Conservation (phyloP, 2,113 vertebrate species). For the Sturnira hondurensis region DNA sequence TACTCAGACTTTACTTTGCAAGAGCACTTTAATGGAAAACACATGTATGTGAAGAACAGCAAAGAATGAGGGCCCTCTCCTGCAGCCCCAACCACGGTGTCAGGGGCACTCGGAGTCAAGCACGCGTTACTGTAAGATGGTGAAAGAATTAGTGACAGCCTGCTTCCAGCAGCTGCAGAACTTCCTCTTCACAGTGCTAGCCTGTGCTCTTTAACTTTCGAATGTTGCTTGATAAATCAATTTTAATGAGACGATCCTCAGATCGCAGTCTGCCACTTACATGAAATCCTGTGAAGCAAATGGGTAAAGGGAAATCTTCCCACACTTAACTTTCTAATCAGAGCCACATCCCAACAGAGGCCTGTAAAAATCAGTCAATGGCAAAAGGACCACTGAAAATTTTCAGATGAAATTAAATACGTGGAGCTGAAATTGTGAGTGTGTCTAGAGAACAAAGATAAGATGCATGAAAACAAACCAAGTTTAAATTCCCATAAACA, state of each 20-base stretch:
- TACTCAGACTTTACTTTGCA: neutral
- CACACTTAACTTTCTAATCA: neutral
- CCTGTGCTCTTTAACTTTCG: neutral
- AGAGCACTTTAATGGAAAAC: neutral
- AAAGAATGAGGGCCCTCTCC: neutral
- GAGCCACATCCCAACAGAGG: neutral
- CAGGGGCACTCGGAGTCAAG: neutral
- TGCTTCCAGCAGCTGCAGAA: neutral
- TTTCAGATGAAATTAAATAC: neutral
- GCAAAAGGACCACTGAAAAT: neutral
- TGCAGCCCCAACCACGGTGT: rapidly evolving
- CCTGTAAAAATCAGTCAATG: neutral
- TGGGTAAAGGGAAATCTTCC: neutral
- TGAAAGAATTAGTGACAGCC: neutral
- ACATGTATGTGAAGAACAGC: neutral
- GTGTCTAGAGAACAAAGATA: neutral
- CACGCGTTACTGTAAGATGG: rapidly evolving
- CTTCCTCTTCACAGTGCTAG: neutral
- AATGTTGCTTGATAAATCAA: neutral
- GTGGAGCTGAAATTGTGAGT: neutral
- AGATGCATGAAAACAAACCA: neutral
- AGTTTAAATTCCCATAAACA: neutral
- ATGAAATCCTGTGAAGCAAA: neutral
- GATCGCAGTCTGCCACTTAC: neutral
- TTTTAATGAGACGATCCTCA: neutral